Evolutionary conservation across 2,888 invertebrate genomes (phyloP).

Genomic region (Unio delphinus): DNA sequence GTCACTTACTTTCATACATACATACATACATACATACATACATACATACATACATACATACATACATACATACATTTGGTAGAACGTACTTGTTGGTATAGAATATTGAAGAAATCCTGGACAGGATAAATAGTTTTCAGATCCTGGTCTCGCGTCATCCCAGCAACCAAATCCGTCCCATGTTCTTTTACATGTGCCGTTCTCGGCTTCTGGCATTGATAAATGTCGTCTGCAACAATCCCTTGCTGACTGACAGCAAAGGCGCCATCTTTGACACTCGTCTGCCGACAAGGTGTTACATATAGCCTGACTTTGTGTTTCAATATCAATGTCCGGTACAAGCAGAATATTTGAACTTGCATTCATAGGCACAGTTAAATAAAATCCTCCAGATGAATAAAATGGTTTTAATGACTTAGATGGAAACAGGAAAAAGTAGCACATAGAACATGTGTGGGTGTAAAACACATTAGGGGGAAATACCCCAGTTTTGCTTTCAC

Average conservation of each 20-base stretch:
- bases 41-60: too few relatives aligned
- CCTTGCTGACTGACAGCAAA: conserved; percentile 46
- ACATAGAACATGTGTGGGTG: conserved; percentile 46
- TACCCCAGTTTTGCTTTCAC: conserved; percentile 31
- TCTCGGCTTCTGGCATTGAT: conserved; percentile 8
- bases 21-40: too few relatives aligned
- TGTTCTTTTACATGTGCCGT: conserved; percentile 49
- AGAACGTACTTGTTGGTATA: too few relatives aligned
- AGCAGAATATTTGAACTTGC: too few relatives aligned
- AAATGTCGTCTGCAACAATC: conserved; percentile 44
- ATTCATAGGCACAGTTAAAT: too few relatives aligned
- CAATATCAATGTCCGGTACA: conserved; percentile 31
- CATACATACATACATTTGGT: too few relatives aligned
- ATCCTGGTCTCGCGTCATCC: conserved; percentile 47
- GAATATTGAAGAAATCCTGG: conserved; percentile 18
- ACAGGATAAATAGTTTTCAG: conserved; percentile 48
- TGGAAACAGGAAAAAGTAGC: conserved; percentile 47
- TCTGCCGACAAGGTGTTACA: conserved; percentile 34
- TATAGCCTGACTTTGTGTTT: conserved; percentile 22
- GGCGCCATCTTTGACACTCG: conserved; percentile 46
- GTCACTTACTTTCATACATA: too few relatives aligned
- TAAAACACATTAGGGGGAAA: conserved; percentile 26
- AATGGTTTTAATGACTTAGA: conserved; percentile 4
- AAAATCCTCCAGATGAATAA: too few relatives aligned
- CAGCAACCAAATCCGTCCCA: conserved; percentile 62